Base-by-base conservation (phyloP, 1,140 invertebrate species). In the Hyles euphorbiae region DNA sequence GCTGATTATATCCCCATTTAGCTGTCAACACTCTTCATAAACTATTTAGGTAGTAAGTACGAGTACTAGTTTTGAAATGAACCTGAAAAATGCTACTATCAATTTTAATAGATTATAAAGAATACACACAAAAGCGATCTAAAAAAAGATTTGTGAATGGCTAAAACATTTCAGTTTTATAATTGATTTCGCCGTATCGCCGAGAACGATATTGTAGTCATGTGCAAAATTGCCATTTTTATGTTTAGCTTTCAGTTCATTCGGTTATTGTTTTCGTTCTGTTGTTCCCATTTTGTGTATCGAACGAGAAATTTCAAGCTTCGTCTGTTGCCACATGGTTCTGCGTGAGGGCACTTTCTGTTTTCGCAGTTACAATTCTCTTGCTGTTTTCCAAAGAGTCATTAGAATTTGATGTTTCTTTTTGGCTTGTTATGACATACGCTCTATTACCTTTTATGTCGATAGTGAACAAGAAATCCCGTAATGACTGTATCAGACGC, bases 241-340 rank as follows among this genome's bases (percentile, higher is more conserved):
- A 49, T 34, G 47, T 60, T 55, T 49, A 50, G 12, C 51, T 53
- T 40, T 40, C 8, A 40, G 36, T 40, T 49, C 51, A 32, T 43
- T 53, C 59, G 8, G 59, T 58, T 58, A 70, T 70, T 67, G 60
- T 67, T 65, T 70, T 67, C 53, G 53, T 60, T 50, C 34, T 43
- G 52, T 49, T 58, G 63, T 58, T 46, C 60, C 53, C 44, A 48
- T 52, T 65, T 63, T 63, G 63, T 69, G 59, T 53, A 44, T 48
- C 54, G 61, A 60, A 59, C 60, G 55, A 63, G 65, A 61, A 58
- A 63, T 68, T 65, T 58, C 45, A 56, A 64, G 58, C 63, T 61
- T 53, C 53, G 44, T 52, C 49, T 43, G 50, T 59, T 61, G 58
- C 48, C 65, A 56, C 56, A 57, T 50, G 34, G 43, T 34, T 50